Conservation (phyloP, 2,113 vertebrate genomes). For the Nycticorax nycticorax region DNA sequence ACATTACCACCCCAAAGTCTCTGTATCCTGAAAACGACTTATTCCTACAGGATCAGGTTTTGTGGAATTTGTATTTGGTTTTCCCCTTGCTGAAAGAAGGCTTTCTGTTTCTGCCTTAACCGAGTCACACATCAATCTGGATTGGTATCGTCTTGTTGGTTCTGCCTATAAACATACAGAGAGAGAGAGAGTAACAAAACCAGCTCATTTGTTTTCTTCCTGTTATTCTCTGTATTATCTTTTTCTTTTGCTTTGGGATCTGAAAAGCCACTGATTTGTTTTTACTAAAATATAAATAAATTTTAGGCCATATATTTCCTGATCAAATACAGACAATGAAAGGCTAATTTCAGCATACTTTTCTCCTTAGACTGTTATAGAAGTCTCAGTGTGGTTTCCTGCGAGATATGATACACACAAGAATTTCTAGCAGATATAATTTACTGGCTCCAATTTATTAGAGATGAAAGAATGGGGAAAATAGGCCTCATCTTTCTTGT, state of each 20-base stretch:
- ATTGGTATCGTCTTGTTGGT: not conserved
- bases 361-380: not conserved
- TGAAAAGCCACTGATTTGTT: not conserved
- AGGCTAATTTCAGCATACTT: conserved; percentile 9
- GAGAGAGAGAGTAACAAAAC: not conserved
- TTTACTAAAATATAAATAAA: not conserved
- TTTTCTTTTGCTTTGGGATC: not conserved
- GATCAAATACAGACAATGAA: not conserved
- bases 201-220: not conserved
- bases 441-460: conserved; percentile 19
- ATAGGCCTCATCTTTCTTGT: not conserved
- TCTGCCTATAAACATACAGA: not conserved
- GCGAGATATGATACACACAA: conserved; percentile 19
- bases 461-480: conserved; percentile 18
- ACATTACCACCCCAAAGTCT: not conserved
- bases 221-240: not conserved
- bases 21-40: not conserved
- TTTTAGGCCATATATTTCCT: not conserved
- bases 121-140: not conserved
- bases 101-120: not conserved
- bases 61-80: not conserved
- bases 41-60: not conserved
- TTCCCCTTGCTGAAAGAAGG: not conserved
- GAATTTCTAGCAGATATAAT: conserved; percentile 19
- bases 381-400: conserved; percentile 6